Evolutionary conservation across 2,797 vertebrate species (phyloP).

Genomic region (Lepilemur ruficaudatus): DNA sequence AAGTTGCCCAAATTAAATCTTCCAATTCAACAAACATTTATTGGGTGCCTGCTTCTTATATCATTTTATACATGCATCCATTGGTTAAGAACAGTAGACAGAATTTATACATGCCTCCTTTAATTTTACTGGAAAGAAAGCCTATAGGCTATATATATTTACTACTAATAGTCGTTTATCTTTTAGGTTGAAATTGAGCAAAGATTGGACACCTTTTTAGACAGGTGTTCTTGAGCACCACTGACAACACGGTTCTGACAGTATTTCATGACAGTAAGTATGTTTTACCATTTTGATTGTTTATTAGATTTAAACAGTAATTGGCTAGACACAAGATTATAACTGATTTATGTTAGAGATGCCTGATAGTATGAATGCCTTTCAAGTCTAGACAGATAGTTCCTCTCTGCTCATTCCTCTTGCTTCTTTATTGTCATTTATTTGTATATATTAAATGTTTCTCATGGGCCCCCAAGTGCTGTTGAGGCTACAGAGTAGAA

Average conservation of each 20-base stretch:
- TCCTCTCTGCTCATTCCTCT: not conserved
- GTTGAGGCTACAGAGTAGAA: not conserved
- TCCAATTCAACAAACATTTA: conserved; percentile 26
- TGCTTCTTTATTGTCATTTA: not conserved
- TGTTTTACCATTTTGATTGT: not conserved
- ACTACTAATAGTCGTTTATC: conserved; percentile 44
- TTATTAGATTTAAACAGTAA: not conserved
- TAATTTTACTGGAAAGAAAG: not conserved
- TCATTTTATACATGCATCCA: not conserved
- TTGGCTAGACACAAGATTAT: not conserved
- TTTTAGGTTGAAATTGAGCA: conserved; percentile 56
- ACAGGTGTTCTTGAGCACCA: not conserved
- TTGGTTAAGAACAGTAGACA: not conserved
- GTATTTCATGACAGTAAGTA: conserved; percentile 70
- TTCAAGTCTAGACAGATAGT: not conserved
- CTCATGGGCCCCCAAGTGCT: not conserved
- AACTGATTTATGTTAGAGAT: not conserved
- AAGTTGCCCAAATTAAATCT: conserved; percentile 18
- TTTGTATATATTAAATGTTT: not conserved
- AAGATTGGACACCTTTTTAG: not conserved
- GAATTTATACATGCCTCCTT: conserved; percentile 1
- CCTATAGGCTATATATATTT: not conserved
- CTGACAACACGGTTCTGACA: not conserved
- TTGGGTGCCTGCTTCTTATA: not conserved
- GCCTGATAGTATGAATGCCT: not conserved